Evolutionary conservation across 2,113 vertebrate genomes (phyloP), one percentile per base, ranked within the genome.

Genomic region (Silurus meridionalis): DNA sequence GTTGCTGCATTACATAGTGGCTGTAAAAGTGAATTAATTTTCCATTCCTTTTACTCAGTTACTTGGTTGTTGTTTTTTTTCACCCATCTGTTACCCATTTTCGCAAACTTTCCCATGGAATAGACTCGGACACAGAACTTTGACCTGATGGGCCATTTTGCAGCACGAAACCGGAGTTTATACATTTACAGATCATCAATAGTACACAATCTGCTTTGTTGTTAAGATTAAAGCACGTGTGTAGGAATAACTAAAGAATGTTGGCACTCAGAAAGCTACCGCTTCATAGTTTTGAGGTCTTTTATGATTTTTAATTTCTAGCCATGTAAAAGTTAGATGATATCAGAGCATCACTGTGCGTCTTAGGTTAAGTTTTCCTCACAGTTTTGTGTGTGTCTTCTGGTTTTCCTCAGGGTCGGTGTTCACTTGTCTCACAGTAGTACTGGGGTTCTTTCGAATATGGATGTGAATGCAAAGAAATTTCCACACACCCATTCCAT

Each of bases 401-500:
- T 87, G 72, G 2, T 21, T 89, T 89, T 14, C 28, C 75, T 8
- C 55, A 96, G 95, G 95, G 67, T 96, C 95, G 23, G 91, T 96
- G 71, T 95, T 96, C 91, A 96, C 95, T 3, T 94, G 95, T 86
- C 94, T 96, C 83, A 96, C 95, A 1, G 94, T 96, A 78, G 91
- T 94, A 46, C 82, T 96, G 50, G 94, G 95, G 80, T 96, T 96
- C 83, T 96, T 94, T 89, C 94, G 95, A 52, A 89, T 95, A 85
- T 96, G 95, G 95, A 95, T 95, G 94, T 95, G 82, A 87, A 93
- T 23, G 69, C 77, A 86, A 48, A 46, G 46, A 77, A 60, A 69
- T 55, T 13, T 52, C 15, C 63, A 9, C 14, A 69, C 19, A 83
- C 52, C 21, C 6, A 8, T 19, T 79, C 53, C 72, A 23, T 2